These are phyloP conservation scores for Cyrtonyx montezumae DNA, from an alignment of 2,113 vertebrate species.

Conservation along the genomic window DNA sequence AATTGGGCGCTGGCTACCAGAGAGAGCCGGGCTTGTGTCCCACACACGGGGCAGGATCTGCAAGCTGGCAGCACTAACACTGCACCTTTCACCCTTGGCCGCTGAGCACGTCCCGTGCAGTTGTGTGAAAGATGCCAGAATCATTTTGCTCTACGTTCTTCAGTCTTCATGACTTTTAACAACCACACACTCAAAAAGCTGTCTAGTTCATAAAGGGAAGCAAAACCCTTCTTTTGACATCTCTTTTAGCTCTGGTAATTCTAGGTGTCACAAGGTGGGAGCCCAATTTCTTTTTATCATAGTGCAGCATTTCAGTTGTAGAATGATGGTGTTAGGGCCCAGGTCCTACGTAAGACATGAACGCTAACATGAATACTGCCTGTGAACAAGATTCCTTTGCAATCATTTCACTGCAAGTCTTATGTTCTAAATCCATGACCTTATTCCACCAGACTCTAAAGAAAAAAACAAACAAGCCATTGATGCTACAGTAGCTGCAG, in stretches of 20 bases:
- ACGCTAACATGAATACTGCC: neutral
- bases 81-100: accelerated
- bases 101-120: neutral
- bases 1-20: neutral
- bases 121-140: neutral
- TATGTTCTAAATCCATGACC: neutral
- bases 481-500: neutral
- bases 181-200: neutral
- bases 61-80: neutral
- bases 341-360: neutral
- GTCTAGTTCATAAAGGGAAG: neutral
- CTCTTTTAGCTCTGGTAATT: neutral
- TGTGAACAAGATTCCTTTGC: neutral
- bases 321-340: neutral
- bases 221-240: neutral
- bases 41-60: neutral
- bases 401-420: neutral
- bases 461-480: neutral
- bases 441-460: neutral
- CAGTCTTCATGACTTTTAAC: neutral
- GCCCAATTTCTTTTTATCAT: neutral
- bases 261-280: neutral
- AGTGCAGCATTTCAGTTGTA: neutral
- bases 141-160: neutral
- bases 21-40: neutral